Conservation (phyloP, 2,113 vertebrate species). For the Nibea albiflora region DNA sequence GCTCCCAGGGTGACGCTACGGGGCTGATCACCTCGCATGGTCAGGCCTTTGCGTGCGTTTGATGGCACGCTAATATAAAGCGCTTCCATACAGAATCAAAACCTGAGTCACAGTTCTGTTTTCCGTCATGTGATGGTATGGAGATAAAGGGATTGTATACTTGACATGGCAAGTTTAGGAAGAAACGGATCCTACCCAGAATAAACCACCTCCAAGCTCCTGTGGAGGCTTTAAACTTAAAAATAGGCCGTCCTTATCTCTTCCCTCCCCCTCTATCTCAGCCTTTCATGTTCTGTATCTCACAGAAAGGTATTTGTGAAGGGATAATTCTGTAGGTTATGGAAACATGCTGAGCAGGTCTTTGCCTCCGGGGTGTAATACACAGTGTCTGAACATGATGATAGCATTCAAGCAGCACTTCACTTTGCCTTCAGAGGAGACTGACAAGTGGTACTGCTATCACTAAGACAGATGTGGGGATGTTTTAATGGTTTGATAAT, state of each 20-base stretch:
- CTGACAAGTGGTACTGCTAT: constrained; percentile 9
- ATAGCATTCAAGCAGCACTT: constrained; percentile 53
- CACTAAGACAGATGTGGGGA: background rate
- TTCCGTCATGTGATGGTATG: constrained; percentile 37
- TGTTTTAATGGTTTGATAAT: background rate
- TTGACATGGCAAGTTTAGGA: constrained; percentile 41
- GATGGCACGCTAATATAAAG: constrained; percentile 7
- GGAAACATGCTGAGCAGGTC: constrained; percentile 47
- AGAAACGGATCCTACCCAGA: constrained; percentile 34
- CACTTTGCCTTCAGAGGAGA: constrained; percentile 19
- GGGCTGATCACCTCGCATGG: too few species aligned
- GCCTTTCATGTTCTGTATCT: constrained; percentile 60
- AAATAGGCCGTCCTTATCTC: constrained; percentile 61
- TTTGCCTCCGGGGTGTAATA: constrained; percentile 43
- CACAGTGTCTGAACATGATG: constrained; percentile 28
- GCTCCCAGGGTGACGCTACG: too few species aligned
- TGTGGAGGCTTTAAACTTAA: constrained; percentile 57
- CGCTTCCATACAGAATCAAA: constrained; percentile 14
- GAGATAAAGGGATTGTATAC: constrained; percentile 49
- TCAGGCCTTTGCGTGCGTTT: background rate
- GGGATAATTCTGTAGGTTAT: constrained; percentile 56
- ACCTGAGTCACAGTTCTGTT: constrained; percentile 19
- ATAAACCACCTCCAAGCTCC: constrained; percentile 41
- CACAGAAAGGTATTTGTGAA: constrained; percentile 48
- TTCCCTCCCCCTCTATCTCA: constrained; percentile 31